A percentile compares a stretch with the other conserved stretches of the same genome.
Evolutionary conservation across 2,797 vertebrate species (phyloP).

Genomic region (Brachyalestes nurse): DNA sequence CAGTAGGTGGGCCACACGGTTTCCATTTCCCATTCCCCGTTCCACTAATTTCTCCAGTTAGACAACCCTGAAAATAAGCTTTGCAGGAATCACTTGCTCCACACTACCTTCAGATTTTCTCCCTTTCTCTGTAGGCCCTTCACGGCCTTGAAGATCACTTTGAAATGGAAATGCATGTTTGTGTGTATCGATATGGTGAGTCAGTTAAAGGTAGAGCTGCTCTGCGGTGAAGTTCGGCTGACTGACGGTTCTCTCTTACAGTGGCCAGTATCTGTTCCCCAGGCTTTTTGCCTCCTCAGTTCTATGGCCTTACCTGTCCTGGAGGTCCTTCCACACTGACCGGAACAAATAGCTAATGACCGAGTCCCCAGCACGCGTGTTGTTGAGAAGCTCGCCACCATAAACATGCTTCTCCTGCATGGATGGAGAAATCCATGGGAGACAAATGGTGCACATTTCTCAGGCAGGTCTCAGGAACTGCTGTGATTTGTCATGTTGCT

Average conservation of each 20-base stretch:
- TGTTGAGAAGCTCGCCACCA: constrained; percentile 38
- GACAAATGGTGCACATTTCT: constrained; percentile 60
- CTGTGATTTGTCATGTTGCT: constrained; percentile 62
- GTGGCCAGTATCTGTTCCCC: not conserved
- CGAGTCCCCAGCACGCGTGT: constrained; percentile 11
- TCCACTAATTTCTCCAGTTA: constrained; percentile 53
- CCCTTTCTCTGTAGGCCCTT: constrained; percentile 42
- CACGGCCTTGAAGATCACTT: constrained; percentile 59
- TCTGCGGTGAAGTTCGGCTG: constrained; percentile 43
- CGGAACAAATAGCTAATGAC: constrained; percentile 16
- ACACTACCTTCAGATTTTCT: constrained; percentile 57
- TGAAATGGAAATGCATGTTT: constrained; percentile 67
- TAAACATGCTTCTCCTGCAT: constrained; percentile 44
- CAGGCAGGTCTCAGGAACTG: constrained; percentile 54
- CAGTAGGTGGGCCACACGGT: constrained; percentile 39
- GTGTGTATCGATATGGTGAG: constrained; percentile 60
- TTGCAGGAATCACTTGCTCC: constrained; percentile 63
- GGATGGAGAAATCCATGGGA: constrained; percentile 52
- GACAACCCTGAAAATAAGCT: constrained; percentile 60
- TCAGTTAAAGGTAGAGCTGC: constrained; percentile 63
- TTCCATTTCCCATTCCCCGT: constrained; percentile 59
- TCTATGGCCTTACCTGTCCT: not conserved
- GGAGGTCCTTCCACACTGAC: not conserved
- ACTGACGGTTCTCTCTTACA: not conserved
- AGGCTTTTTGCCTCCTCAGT: constrained; percentile 14